These are phyloP conservation scores for Drosophila falleni DNA, from an alignment of 2,888 invertebrate species.

Conservation along the genomic window DNA sequence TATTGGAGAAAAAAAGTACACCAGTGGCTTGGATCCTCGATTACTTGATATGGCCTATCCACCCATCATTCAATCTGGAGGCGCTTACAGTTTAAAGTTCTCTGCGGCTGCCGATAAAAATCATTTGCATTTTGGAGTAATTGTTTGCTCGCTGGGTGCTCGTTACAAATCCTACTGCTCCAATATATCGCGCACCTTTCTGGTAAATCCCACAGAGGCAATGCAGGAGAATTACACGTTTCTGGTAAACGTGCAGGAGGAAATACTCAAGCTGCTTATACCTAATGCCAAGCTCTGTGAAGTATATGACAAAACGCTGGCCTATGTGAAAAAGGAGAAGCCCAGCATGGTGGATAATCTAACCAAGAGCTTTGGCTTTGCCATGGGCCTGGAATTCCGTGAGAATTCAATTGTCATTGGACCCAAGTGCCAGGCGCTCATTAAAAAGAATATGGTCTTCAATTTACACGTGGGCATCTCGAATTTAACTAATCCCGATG, in stretches of 20 bases:
- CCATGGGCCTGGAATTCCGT: conserved; percentile 99
- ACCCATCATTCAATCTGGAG: conserved; percentile 99
- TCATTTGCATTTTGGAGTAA: conserved; percentile 96
- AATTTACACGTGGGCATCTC: conserved; percentile 97
- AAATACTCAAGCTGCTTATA: conserved; percentile 93
- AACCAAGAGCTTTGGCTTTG: conserved; percentile 98
- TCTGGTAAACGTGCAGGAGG: conserved; percentile 94
- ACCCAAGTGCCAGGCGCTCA: conserved; percentile 92
- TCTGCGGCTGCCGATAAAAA: conserved; percentile 98
- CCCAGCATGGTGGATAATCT: conserved; percentile 94
- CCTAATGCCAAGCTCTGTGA: conserved; percentile 93
- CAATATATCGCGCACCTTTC: conserved; percentile 97
- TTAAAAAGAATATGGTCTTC: conserved; percentile 98
- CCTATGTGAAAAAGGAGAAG: conserved; percentile 94
- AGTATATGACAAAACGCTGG: conserved; percentile 94
- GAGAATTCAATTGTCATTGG: conserved; percentile 97
- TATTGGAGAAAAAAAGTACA: conserved; percentile 97
- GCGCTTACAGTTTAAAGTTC: conserved; percentile 98
- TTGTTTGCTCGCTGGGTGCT: conserved; percentile 97
- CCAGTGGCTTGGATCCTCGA: conserved; percentile 94
- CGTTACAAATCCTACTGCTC: conserved; percentile 99
- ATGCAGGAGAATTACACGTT: conserved; percentile 96
- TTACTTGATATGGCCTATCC: conserved; percentile 99
- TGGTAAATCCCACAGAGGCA: conserved; percentile 95
- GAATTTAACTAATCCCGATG: conserved; percentile 92